Base-by-base conservation (phyloP, 1,140 invertebrate genomes). In the Philotrypesis tridentata region DNA sequence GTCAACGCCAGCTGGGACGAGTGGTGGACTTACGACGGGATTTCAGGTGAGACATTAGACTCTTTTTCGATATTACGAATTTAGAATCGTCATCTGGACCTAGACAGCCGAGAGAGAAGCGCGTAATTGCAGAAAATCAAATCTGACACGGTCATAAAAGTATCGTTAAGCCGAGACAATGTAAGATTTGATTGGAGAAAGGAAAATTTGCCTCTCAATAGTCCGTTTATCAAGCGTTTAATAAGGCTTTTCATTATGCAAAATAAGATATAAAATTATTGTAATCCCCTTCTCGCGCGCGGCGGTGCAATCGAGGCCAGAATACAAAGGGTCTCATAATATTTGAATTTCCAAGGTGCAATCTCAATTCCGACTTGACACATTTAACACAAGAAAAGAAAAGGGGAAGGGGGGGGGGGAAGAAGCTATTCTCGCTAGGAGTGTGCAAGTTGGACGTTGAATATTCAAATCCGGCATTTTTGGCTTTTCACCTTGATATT, bases 21-120 rank as follows among this genome's bases (percentile, higher is more conserved):
- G 85, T 95, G 94, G 94, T 95, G 94, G 94, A 95, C 94, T 3
- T 94, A 94, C 87, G 94, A 95, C 84, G 94, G 94, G 31, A 94
- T 95, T 88, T 94, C 94, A 86, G 94, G 94, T 94, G 87, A 92
- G 87, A 81, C 6, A n/a, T n/a, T n/a, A n/a, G n/a, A n/a, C n/a
- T n/a, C n/a, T n/a, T n/a, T n/a, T n/a, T n/a, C n/a, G n/a, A n/a
- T n/a, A n/a, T n/a, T n/a, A n/a, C n/a, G n/a, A n/a, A n/a, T n/a
- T n/a, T n/a, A n/a, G n/a, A n/a, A n/a, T n/a, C n/a, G n/a, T n/a
- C n/a, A n/a, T n/a, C n/a, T n/a, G n/a, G n/a, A n/a, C n/a, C n/a
- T n/a, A n/a, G n/a, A n/a, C n/a, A n/a, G n/a, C n/a, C n/a, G n/a
- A n/a, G n/a, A n/a, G n/a, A n/a, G n/a, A n/a, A n/a, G n/a, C n/a